Evolutionary conservation across 2,888 invertebrate genomes (phyloP).

Genomic region (Synergus laeviventris): DNA sequence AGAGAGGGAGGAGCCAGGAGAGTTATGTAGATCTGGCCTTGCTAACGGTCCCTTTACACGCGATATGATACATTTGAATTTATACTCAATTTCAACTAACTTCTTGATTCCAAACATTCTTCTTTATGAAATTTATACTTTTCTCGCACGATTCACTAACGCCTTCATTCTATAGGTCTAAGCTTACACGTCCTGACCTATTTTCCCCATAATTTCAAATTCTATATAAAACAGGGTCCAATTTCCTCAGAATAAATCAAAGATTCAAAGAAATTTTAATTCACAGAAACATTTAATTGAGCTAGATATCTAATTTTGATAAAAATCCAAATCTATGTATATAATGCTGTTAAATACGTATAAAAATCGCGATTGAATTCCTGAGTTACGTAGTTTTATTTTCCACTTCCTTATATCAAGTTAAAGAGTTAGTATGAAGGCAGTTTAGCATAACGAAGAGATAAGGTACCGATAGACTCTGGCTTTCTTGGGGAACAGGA

Average conservation of each 20-base stretch:
- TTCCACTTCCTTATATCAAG: neutral
- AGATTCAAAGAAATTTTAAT: neutral
- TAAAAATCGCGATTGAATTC: neutral
- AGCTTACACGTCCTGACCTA: neutral
- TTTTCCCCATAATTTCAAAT: neutral
- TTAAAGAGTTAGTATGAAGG: neutral
- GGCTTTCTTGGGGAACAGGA: conserved; percentile 62
- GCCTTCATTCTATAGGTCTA: neutral
- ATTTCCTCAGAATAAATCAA: neutral
- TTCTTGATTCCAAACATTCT: conserved; percentile 43
- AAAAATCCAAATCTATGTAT: neutral
- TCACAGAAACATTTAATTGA: too few species aligned
- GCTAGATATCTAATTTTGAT: neutral
- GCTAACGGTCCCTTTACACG: conserved; percentile 70
- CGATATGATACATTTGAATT: conserved; percentile 70
- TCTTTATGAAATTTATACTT: conserved; percentile 18
- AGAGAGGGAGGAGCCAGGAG: conserved; percentile 60
- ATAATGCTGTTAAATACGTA: too few species aligned
- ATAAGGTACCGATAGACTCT: conserved; percentile 57
- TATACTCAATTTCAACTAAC: conserved; percentile 63
- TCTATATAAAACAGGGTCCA: neutral
- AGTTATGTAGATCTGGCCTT: conserved; percentile 70
- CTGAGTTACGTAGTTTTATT: neutral
- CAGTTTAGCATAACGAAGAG: conserved; percentile 38
- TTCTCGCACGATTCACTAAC: neutral